phyloP scores from a whole-genome alignment of 2,797 vertebrate species.

The Bradypodion ventrale region DNA sequence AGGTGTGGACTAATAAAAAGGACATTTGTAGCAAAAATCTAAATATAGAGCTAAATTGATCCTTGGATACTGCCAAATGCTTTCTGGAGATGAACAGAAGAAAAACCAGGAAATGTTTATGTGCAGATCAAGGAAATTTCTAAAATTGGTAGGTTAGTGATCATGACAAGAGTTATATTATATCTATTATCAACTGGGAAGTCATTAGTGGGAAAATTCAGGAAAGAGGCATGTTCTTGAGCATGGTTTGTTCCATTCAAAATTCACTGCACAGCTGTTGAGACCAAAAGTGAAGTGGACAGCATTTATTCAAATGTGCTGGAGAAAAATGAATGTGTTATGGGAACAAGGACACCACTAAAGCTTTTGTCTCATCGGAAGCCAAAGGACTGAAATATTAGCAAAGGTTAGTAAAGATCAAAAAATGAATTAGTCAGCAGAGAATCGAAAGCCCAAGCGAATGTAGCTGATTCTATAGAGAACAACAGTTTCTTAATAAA shows the following conservation, averaged over 20 bases:
- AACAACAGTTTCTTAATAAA: not conserved
- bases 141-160: slow-evolving; percentile 44
- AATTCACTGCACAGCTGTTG: not conserved
- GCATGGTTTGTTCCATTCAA: slow-evolving; percentile 41
- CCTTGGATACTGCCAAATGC: slow-evolving; percentile 39
- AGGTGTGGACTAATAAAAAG: slow-evolving; percentile 48
- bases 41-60: slow-evolving; percentile 53
- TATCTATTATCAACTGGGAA: slow-evolving; percentile 53
- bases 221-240: slow-evolving; percentile 49
- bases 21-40: slow-evolving; percentile 54
- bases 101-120: slow-evolving; percentile 62
- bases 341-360: not conserved
- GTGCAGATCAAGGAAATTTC: slow-evolving; percentile 61
- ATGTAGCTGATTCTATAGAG: not conserved
- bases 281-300: slow-evolving; percentile 26
- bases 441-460: not conserved
- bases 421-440: not conserved
- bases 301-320: not conserved
- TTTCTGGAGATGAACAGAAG: slow-evolving; percentile 54
- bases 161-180: slow-evolving; percentile 38
- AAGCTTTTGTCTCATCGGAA: not conserved
- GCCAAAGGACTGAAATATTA: not conserved
- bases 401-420: not conserved
- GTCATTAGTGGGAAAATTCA: slow-evolving; percentile 50
- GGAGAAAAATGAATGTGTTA: not conserved